phyloP scores from a whole-genome alignment of 2,797 vertebrate species.

The Falco naumanni region DNA sequence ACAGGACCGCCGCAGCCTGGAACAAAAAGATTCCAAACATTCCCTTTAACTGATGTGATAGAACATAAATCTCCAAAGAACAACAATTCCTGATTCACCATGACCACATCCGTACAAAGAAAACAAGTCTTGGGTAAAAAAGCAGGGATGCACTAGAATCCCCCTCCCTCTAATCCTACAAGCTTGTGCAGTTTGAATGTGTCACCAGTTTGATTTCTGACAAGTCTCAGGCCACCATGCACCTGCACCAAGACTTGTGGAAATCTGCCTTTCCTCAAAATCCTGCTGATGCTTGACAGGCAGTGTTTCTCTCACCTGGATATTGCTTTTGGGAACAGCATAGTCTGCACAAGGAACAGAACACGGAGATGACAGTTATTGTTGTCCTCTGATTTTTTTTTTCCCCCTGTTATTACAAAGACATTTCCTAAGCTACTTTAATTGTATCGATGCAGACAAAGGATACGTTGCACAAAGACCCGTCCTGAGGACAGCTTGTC shows the following conservation, averaged over 20 bases:
- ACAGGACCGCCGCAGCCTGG: not conserved
- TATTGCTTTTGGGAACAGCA: not conserved
- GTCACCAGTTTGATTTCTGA: not conserved
- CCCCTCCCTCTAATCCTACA: not conserved
- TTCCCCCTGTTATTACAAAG: not conserved
- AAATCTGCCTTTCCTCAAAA: not conserved
- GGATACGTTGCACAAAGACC: too few species aligned
- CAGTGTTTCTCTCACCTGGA: fast-evolving
- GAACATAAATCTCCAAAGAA: not conserved
- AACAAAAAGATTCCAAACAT: not conserved
- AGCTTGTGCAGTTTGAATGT: fast-evolving
- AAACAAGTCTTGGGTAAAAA: not conserved
- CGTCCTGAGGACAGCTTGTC: not conserved
- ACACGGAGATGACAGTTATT: not conserved
- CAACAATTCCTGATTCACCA: fast-evolving
- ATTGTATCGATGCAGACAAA: too few species aligned
- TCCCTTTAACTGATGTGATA: fast-evolving
- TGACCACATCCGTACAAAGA: fast-evolving
- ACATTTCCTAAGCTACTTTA: not conserved
- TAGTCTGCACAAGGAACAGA: not conserved
- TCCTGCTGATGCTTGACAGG: fast-evolving
- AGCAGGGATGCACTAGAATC: not conserved
- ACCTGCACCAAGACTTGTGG: not conserved
- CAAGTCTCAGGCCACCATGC: not conserved
- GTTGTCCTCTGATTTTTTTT: not conserved